These are phyloP conservation scores for Aphis craccivora DNA, from an alignment of 1,140 invertebrate species.

Conservation along the genomic window DNA sequence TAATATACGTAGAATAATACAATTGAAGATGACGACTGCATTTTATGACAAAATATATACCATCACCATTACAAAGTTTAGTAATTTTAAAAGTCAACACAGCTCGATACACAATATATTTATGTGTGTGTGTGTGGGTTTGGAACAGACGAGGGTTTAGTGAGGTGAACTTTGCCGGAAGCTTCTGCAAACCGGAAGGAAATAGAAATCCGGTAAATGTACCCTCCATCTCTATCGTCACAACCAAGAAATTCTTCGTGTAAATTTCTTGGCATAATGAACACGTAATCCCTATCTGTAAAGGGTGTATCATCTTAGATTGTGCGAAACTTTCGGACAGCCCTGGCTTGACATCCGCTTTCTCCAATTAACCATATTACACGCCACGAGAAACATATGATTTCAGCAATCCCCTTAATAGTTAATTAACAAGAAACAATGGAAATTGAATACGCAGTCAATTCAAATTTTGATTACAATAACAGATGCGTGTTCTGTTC, in stretches of 20 bases:
- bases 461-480: not conserved
- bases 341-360: not conserved
- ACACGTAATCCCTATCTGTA: slow-evolving; percentile 26
- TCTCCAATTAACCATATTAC: slow-evolving; percentile 46
- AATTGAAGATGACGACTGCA: not conserved
- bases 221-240: not conserved
- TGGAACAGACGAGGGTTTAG: slow-evolving; percentile 36
- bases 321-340: slow-evolving; percentile 42
- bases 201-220: slow-evolving; percentile 24
- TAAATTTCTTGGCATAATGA: slow-evolving; percentile 48
- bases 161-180: slow-evolving; percentile 35
- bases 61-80: slow-evolving; percentile 15
- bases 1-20: not conserved
- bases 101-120: slow-evolving; percentile 52
- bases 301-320: slow-evolving; percentile 35
- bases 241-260: slow-evolving; percentile 35
- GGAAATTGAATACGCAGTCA: not conserved
- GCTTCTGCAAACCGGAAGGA: slow-evolving; percentile 40
- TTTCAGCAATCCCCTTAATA: slow-evolving; percentile 17
- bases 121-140: not conserved
- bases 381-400: slow-evolving; percentile 42
- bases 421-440: slow-evolving; percentile 26
- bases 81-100: slow-evolving; percentile 40
- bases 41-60: not conserved
- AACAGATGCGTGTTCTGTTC: not conserved